Conservation (phyloP, 2,797 vertebrate species). For the Enteromius paludinosus region DNA sequence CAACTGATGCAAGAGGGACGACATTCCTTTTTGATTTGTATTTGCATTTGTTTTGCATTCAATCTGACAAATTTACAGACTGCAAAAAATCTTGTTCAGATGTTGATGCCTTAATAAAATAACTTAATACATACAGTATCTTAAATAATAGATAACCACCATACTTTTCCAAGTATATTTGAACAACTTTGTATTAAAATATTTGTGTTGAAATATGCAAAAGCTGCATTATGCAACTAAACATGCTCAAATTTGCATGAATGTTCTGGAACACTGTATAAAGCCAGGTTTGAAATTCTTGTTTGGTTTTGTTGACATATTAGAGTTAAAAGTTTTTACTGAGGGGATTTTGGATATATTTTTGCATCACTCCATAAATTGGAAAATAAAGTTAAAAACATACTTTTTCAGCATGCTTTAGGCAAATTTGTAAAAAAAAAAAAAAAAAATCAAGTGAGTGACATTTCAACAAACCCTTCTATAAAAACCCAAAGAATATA, state of each 20-base stretch:
- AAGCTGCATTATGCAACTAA: background rate
- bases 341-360: background rate
- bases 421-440: background rate
- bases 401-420: background rate
- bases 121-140: background rate
- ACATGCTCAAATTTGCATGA: background rate
- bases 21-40: background rate
- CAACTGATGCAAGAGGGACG: background rate
- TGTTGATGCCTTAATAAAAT: background rate
- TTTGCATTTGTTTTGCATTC: conserved; percentile 17
- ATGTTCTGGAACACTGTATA: background rate
- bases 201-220: background rate
- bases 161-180: background rate
- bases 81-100: background rate
- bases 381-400: background rate
- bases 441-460: background rate
- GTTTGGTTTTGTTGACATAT: background rate
- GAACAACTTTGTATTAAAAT: background rate
- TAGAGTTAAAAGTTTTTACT: background rate
- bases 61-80: background rate
- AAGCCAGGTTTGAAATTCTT: background rate
- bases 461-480: background rate
- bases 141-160: background rate
- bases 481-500: background rate
- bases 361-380: background rate